These are phyloP conservation scores for Neofelis nebulosa DNA, from an alignment of 2,113 vertebrate genomes.

Conservation along the genomic window DNA sequence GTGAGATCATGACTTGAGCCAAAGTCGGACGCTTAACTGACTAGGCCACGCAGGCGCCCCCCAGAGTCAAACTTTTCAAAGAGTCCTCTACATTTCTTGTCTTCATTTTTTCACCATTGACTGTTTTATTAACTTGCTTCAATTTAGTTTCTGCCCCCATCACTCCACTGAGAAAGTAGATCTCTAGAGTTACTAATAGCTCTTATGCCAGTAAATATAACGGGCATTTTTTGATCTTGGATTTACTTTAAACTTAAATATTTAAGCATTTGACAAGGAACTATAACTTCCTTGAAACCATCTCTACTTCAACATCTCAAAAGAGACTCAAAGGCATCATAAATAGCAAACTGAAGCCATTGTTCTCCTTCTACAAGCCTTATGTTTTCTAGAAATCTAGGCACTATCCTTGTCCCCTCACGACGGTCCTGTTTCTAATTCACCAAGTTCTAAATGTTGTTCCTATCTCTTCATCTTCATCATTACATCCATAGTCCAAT, in stretches of 20 bases:
- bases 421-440: neutral
- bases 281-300: neutral
- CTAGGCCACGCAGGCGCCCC: too few relatives aligned
- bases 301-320: neutral
- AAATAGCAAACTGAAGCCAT: neutral
- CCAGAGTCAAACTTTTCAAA: neutral
- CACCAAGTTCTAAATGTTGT: neutral
- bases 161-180: neutral
- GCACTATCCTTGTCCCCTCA: neutral
- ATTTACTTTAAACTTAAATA: neutral
- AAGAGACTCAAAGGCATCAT: neutral
- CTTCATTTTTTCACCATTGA: neutral
- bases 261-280: neutral
- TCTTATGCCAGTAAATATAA: neutral
- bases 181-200: neutral
- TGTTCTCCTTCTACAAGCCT: neutral
- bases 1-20: too few relatives aligned
- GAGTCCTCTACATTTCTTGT: neutral
- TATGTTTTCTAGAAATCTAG: neutral
- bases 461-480: neutral
- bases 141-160: neutral
- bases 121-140: neutral
- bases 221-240: neutral
- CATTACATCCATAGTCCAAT: neutral
- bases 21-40: too few relatives aligned